phyloP scores from a whole-genome alignment of 1,140 invertebrate genomes.

The Nomia melanderi region DNA sequence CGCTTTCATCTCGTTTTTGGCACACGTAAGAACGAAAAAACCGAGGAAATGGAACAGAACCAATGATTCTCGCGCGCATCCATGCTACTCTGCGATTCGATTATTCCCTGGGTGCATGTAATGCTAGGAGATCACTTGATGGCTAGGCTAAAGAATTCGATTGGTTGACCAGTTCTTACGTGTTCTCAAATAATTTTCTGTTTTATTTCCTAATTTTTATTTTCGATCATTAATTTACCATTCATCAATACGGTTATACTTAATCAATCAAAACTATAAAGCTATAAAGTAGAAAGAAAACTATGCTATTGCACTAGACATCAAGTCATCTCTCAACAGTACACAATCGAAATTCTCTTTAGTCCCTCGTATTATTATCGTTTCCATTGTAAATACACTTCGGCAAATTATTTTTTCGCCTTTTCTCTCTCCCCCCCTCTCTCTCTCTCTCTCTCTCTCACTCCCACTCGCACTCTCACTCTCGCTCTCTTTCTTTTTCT shows the following conservation, averaged over 20 bases:
- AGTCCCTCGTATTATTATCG: conserved; percentile 10
- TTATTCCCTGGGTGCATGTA: not conserved
- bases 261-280: too few relatives aligned
- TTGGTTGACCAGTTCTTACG: too few relatives aligned
- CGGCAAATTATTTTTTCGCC: not conserved
- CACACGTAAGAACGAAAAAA: conserved; percentile 44
- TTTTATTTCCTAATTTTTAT: too few relatives aligned
- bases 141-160: too few relatives aligned
- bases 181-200: too few relatives aligned
- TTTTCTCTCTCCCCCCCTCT: not conserved
- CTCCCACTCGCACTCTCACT: conserved; percentile 11
- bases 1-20: conserved; percentile 57
- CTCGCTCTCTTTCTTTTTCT: not conserved
- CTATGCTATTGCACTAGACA: too few relatives aligned
- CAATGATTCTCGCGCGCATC: conserved; percentile 10
- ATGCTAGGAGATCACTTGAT: too few relatives aligned
- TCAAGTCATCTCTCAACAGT: too few relatives aligned
- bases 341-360: not conserved
- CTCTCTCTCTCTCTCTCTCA: not conserved
- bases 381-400: conserved; percentile 1
- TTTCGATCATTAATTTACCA: too few relatives aligned
- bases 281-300: too few relatives aligned
- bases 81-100: conserved; percentile 27
- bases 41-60: not conserved
- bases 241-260: too few relatives aligned